Conservation (phyloP, 2,888 invertebrate species). For the Nomada lathburiana region DNA sequence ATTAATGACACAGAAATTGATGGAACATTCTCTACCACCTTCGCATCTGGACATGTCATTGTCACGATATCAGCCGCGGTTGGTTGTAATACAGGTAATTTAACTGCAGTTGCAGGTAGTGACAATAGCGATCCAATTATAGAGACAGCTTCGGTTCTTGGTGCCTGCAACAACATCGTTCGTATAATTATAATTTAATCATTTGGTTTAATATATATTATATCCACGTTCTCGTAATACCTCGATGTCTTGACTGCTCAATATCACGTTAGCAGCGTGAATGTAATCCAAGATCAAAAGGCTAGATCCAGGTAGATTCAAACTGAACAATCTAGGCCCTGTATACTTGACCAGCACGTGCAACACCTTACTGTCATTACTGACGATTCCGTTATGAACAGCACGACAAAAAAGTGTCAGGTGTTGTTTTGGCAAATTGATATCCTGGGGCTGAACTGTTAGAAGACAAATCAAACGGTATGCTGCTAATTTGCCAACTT, state of each 20-base stretch:
- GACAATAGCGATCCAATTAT: constrained; percentile 94
- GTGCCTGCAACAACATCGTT: constrained; percentile 86
- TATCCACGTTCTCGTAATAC: constrained; percentile 52
- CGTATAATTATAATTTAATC: background rate
- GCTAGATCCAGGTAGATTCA: constrained; percentile 95
- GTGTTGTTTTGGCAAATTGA: constrained; percentile 85
- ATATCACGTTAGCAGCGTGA: constrained; percentile 94
- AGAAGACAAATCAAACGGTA: constrained; percentile 92
- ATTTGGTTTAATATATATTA: background rate
- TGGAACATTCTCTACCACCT: constrained; percentile 85
- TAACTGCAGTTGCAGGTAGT: constrained; percentile 90
- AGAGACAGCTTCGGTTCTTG: constrained; percentile 95
- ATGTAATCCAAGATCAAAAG: constrained; percentile 95
- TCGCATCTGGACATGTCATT: constrained; percentile 90
- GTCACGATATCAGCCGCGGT: constrained; percentile 86
- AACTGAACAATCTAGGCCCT: constrained; percentile 93
- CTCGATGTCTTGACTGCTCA: constrained; percentile 92
- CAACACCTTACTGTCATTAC: constrained; percentile 84
- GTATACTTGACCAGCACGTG: constrained; percentile 85
- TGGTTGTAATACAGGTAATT: constrained; percentile 89
- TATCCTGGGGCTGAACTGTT: constrained; percentile 93
- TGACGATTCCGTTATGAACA: constrained; percentile 89
- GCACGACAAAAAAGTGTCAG: constrained; percentile 94
- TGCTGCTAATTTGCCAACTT: constrained; percentile 93
- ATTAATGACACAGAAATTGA: background rate